A percentile compares a stretch with the other conserved stretches of the same genome.
Conservation (phyloP, 2,888 invertebrate species). For the Scaptodrosophila latifasciaeformis region DNA sequence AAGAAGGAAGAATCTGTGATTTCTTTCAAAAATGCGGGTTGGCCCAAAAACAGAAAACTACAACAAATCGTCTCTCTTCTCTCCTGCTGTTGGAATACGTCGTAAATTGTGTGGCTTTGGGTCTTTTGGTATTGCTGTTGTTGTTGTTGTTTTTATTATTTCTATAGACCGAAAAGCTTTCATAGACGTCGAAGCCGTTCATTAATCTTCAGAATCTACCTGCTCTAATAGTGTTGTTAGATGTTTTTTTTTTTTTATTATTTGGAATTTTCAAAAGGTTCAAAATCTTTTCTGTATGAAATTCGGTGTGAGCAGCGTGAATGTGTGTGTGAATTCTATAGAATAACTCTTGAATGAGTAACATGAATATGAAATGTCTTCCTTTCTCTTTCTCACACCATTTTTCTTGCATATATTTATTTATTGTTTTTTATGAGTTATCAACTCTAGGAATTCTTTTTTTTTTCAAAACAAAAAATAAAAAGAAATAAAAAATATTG, state of each 20-base stretch:
- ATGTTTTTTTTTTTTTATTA: slow-evolving; percentile 13
- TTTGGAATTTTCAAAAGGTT: slow-evolving; percentile 9
- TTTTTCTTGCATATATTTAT: too few species aligned
- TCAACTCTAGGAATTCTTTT: too few species aligned
- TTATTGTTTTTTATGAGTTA: too few species aligned
- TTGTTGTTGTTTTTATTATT: slow-evolving; percentile 30
- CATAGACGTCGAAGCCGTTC: slow-evolving; percentile 48
- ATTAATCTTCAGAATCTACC: slow-evolving; percentile 66
- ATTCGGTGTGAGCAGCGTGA: background rate
- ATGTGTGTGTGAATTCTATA: slow-evolving; percentile 12
- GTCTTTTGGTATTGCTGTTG: slow-evolving; percentile 2
- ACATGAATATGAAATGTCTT: slow-evolving; percentile 6
- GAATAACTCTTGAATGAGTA: slow-evolving; percentile 31
- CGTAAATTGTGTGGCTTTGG: too few species aligned
- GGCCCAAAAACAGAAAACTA: slow-evolving; percentile 4
- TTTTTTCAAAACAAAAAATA: too few species aligned
- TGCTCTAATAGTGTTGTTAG: slow-evolving; percentile 50
- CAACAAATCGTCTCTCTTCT: slow-evolving; percentile 12
- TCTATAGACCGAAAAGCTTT: slow-evolving; percentile 40
- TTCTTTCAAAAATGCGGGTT: slow-evolving; percentile 32
- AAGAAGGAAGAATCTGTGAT: slow-evolving; percentile 20
- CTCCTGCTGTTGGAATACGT: slow-evolving; percentile 30
- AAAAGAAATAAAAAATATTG: too few species aligned
- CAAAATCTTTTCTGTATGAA: too few species aligned
- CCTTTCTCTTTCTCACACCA: too few species aligned